Percentiles rank a stretch among this genome's conserved stretches.
These are phyloP conservation scores for Glossophaga mutica DNA, from an alignment of 2,797 vertebrate genomes.

Conservation along the genomic window DNA sequence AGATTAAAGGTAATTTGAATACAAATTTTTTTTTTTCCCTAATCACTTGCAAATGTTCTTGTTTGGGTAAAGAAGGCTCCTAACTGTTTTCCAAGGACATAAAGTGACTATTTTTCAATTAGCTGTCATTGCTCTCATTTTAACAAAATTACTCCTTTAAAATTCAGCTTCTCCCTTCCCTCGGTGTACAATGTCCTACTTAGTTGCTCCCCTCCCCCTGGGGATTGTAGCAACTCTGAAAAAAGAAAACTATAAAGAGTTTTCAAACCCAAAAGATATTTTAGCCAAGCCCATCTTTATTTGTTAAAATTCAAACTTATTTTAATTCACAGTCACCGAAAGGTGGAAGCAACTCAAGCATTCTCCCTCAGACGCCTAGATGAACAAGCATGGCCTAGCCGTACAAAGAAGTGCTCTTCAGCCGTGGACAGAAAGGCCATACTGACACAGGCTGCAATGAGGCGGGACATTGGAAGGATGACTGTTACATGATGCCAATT, in stretches of 20 bases:
- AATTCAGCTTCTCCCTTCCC: not conserved
- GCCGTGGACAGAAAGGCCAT: not conserved
- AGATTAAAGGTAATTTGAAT: not conserved
- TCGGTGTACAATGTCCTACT: not conserved
- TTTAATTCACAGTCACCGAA: not conserved
- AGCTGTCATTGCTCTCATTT: not conserved
- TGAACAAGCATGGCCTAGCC: not conserved
- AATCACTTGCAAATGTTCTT: not conserved
- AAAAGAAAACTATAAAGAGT: not conserved
- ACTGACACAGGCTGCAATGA: not conserved
- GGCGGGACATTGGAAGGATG: not conserved
- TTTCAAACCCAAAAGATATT: not conserved
- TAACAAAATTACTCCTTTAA: not conserved
- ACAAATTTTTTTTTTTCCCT: not conserved
- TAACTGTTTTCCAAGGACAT: not conserved
- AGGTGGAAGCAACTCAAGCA: not conserved
- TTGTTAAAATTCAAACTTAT: not conserved
- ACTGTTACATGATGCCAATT: not conserved
- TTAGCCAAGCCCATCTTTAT: not conserved
- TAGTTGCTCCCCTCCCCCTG: rapidly evolving
- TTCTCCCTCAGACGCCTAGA: not conserved
- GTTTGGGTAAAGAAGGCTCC: not conserved
- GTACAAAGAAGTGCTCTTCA: not conserved
- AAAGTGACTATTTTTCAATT: not conserved
- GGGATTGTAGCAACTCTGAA: not conserved